phyloP scores from a whole-genome alignment of 2,797 vertebrate species.

The Sorex maritimensis region DNA sequence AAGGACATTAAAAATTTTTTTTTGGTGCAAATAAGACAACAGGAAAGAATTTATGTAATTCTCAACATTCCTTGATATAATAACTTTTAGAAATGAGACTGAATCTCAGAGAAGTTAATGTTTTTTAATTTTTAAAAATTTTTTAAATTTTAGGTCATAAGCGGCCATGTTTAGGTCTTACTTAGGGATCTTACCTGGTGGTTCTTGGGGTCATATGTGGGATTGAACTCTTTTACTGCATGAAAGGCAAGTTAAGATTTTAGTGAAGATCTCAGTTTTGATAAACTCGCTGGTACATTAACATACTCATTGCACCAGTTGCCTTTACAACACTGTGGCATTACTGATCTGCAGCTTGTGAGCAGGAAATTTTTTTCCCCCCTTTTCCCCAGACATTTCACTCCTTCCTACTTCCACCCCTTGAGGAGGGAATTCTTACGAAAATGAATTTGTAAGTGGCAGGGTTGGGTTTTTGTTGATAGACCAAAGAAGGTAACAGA shows the following conservation, averaged over 20 bases:
- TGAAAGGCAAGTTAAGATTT: no score
- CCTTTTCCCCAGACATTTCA: no score
- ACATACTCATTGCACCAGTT: neutral
- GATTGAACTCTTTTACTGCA: no score
- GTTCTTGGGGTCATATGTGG: no score
- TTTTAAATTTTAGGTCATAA: neutral
- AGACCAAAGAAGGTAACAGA: conserved; percentile 31
- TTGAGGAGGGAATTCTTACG: conserved; percentile 40
- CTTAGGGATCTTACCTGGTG: no score
- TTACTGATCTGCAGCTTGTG: conserved; percentile 42
- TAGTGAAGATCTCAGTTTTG: neutral
- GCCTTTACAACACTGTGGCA: neutral
- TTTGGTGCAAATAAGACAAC: neutral
- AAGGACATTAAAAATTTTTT: neutral
- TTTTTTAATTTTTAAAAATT: neutral
- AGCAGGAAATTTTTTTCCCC: neutral
- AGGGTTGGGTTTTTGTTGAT: conserved; percentile 33
- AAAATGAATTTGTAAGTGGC: conserved; percentile 51
- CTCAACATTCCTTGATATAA: conserved; percentile 48
- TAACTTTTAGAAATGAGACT: conserved; percentile 51
- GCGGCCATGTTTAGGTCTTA: no score
- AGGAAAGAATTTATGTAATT: conserved; percentile 7
- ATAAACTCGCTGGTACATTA: conserved; percentile 26
- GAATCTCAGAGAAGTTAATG: conserved; percentile 46
- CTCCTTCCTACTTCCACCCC: no score